Evolutionary conservation across 1,140 invertebrate genomes (phyloP).

Genomic region (Heliconius nattereri): DNA sequence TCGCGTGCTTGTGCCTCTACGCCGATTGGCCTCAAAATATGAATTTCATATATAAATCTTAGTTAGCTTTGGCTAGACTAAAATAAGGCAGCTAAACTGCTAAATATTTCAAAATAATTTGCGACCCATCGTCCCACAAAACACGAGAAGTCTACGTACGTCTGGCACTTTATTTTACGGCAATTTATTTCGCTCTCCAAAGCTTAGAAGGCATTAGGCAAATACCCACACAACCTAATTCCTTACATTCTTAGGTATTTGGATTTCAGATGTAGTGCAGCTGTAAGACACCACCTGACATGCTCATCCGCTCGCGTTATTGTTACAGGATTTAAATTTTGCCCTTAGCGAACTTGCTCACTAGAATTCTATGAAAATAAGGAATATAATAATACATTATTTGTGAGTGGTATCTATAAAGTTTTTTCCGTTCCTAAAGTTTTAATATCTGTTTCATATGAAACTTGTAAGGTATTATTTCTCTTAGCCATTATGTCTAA

Average conservation of each 20-base stretch:
- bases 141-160: not conserved
- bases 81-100: not conserved
- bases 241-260: constrained; percentile 21
- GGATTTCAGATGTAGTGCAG: constrained; percentile 15
- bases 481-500: too few species aligned
- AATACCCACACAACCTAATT: constrained; percentile 19
- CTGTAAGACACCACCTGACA: not conserved
- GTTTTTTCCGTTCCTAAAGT: not conserved
- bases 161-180: constrained; percentile 17
- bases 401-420: not conserved
- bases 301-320: constrained; percentile 8
- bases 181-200: constrained; percentile 15
- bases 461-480: too few species aligned
- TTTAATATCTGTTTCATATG: too few species aligned
- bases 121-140: not conserved
- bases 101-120: not conserved
- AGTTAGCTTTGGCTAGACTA: not conserved
- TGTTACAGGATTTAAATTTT: constrained; percentile 5
- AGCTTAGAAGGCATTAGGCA: constrained; percentile 17
- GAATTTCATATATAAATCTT: not conserved
- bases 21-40: not conserved
- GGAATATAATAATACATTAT: not conserved
- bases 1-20: too few species aligned
- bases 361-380: not conserved
- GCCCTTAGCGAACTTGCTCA: not conserved